phyloP scores from a whole-genome alignment of 2,797 vertebrate species.

The Chaenodraco wilsoni region DNA sequence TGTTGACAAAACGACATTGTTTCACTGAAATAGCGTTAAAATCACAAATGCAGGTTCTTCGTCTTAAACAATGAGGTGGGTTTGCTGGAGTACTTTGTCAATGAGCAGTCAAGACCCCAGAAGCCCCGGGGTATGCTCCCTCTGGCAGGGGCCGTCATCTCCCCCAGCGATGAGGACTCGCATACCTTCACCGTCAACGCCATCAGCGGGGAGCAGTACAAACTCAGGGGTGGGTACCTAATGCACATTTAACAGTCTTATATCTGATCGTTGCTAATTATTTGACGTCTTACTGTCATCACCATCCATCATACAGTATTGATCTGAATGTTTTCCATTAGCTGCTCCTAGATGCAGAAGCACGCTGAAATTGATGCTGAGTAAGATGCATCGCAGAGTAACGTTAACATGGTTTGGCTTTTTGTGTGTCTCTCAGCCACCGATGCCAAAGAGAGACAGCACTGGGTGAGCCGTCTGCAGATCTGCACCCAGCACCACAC shows the following conservation, averaged over 20 bases:
- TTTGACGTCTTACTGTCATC: slow-evolving; percentile 22
- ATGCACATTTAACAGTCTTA: neutral
- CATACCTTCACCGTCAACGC: slow-evolving; percentile 98
- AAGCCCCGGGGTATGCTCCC: slow-evolving; percentile 95
- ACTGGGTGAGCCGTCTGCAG: slow-evolving; percentile 98
- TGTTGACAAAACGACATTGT: no score
- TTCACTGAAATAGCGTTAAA: no score
- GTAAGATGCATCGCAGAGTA: slow-evolving; percentile 16
- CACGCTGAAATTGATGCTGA: slow-evolving; percentile 42
- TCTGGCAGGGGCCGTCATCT: slow-evolving; percentile 96
- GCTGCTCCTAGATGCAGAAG: slow-evolving; percentile 38
- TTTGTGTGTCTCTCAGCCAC: slow-evolving; percentile 81
- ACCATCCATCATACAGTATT: slow-evolving; percentile 58
- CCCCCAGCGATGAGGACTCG: slow-evolving; percentile 97
- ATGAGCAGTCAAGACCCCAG: slow-evolving; percentile 93
- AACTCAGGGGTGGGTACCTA: slow-evolving; percentile 89
- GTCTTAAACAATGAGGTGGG: slow-evolving; percentile 97
- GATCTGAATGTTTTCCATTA: slow-evolving; percentile 72
- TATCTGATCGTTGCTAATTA: neutral
- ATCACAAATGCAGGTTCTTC: slow-evolving; percentile 84
- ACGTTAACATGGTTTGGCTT: slow-evolving; percentile 27
- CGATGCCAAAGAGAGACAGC: slow-evolving; percentile 97
- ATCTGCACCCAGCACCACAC: slow-evolving; percentile 98
- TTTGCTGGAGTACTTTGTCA: slow-evolving; percentile 97
- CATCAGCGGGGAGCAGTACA: slow-evolving; percentile 98